These are phyloP conservation scores for Ploceus nigricollis DNA, from an alignment of 2,113 vertebrate genomes.

Conservation along the genomic window DNA sequence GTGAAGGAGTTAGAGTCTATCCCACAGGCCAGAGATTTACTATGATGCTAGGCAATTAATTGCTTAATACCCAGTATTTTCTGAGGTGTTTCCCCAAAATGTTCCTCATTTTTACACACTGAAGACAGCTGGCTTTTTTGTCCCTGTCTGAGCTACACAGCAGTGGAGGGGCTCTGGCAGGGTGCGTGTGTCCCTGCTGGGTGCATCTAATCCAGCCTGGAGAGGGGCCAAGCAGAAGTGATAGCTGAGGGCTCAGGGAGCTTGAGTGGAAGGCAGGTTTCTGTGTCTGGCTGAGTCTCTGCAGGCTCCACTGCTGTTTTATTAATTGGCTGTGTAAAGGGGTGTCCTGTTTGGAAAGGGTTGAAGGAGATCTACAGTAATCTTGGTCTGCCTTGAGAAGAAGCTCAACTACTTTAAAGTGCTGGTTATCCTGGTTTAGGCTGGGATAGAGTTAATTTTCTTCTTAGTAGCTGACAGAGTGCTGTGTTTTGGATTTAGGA, in stretches of 20 bases:
- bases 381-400: neutral
- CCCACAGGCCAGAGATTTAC: neutral
- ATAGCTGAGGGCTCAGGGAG: neutral
- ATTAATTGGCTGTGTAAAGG: neutral
- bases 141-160: neutral
- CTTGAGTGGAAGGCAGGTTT: neutral
- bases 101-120: neutral
- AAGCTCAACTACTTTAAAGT: neutral
- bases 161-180: neutral
- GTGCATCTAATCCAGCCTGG: neutral
- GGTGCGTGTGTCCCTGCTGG: neutral
- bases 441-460: neutral
- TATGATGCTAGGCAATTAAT: neutral
- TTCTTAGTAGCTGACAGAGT: neutral
- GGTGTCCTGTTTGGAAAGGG: neutral
- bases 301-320: neutral
- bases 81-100: neutral
- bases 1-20: neutral
- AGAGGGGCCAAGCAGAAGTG: constrained; percentile 4
- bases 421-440: neutral
- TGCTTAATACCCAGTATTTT: neutral
- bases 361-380: neutral
- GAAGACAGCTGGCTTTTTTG: neutral
- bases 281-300: neutral
- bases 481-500: neutral